These are phyloP conservation scores for Leucopsar rothschildi DNA, from an alignment of 2,113 vertebrate genomes.

Conservation along the genomic window DNA sequence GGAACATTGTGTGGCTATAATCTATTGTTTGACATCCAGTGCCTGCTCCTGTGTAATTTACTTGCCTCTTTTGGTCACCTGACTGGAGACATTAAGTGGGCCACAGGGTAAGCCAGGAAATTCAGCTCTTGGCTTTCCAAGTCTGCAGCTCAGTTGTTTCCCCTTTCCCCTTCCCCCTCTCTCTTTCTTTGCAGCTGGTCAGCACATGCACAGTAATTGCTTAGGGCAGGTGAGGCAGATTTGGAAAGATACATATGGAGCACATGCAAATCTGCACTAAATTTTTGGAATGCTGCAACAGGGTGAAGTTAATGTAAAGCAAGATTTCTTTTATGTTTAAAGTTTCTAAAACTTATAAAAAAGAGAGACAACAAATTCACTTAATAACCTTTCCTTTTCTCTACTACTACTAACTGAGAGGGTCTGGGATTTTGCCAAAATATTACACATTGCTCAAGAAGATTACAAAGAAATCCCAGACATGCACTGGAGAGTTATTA, in stretches of 20 bases:
- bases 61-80: slow-evolving; percentile 54
- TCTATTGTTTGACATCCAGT: slow-evolving; percentile 23
- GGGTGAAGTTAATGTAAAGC: slow-evolving; percentile 40
- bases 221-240: slow-evolving; percentile 49
- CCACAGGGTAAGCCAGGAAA: slow-evolving; percentile 56
- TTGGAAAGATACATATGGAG: slow-evolving; percentile 12
- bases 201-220: slow-evolving; percentile 35
- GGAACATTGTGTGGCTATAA: slow-evolving; percentile 14
- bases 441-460: slow-evolving; percentile 66
- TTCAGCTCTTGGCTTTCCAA: slow-evolving; percentile 45
- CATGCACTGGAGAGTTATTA: slow-evolving; percentile 56
- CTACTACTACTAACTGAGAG: slow-evolving; percentile 34
- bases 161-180: background rate
- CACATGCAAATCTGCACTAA: slow-evolving; percentile 23
- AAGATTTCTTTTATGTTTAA: slow-evolving; percentile 51
- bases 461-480: slow-evolving; percentile 67
- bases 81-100: slow-evolving; percentile 49
- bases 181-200: slow-evolving; percentile 56
- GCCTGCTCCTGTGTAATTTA: slow-evolving; percentile 45
- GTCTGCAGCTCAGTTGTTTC: slow-evolving; percentile 31
- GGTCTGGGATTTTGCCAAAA: slow-evolving; percentile 59
- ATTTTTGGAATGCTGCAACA: slow-evolving; percentile 55
- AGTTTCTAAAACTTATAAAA: slow-evolving; percentile 54
- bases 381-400: slow-evolving; percentile 61
- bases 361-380: slow-evolving; percentile 54